These are phyloP conservation scores for Leucoraja ocellata DNA, from an alignment of 2,797 vertebrate species.

Conservation along the genomic window DNA sequence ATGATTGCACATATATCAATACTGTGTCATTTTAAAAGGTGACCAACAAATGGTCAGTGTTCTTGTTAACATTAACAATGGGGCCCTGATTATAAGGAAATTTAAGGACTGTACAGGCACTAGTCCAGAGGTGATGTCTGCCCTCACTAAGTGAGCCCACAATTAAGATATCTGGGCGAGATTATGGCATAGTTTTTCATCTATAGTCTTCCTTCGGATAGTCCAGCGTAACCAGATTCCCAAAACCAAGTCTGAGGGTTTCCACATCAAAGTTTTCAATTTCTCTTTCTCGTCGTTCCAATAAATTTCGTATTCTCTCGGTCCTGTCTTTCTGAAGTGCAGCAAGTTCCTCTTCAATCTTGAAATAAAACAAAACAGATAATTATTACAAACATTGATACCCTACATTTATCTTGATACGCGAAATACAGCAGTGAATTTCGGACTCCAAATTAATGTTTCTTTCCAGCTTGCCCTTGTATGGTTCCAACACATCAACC, in stretches of 20 bases:
- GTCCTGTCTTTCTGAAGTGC: conserved; percentile 97
- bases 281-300: conserved; percentile 93
- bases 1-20: conserved; percentile 78
- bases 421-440: background rate
- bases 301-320: conserved; percentile 86
- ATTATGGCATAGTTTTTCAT: conserved; percentile 74
- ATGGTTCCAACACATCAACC: background rate
- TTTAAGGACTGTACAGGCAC: conserved; percentile 71
- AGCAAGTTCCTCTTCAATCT: conserved; percentile 94
- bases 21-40: conserved; percentile 75
- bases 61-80: conserved; percentile 66
- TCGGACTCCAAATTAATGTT: background rate
- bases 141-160: conserved; percentile 60
- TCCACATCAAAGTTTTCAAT: conserved; percentile 91
- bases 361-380: background rate
- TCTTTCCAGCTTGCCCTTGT: background rate
- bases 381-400: background rate
- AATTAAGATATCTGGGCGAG: conserved; percentile 58
- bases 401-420: background rate
- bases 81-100: conserved; percentile 62
- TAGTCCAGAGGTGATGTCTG: conserved; percentile 73
- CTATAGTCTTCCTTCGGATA: conserved; percentile 98
- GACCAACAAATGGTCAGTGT: conserved; percentile 74
- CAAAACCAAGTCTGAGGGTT: conserved; percentile 89
- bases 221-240: conserved; percentile 84